Conservation (phyloP, 2,888 invertebrate genomes). For the Drosophila subsilvestris region DNA sequence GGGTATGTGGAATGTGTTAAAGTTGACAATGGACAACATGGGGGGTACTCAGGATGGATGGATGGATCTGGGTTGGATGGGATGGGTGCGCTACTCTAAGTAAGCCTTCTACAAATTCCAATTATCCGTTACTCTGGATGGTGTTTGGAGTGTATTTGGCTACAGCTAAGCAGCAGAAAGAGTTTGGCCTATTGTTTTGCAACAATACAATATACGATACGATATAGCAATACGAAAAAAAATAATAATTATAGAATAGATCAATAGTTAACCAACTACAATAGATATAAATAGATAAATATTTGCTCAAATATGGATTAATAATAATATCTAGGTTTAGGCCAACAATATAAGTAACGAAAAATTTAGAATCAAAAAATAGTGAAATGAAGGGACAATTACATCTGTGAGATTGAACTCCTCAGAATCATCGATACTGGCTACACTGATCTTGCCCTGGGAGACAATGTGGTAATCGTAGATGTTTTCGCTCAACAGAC, state of each 20-base stretch:
- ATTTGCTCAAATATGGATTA: constrained; percentile 51
- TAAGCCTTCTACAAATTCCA: constrained; percentile 62
- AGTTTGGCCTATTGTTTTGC: constrained; percentile 48
- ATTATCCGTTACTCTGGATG: constrained; percentile 70
- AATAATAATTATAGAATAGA: constrained; percentile 4
- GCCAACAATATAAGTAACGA: constrained; percentile 44
- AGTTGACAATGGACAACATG: background rate
- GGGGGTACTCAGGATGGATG: background rate
- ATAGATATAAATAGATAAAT: constrained; percentile 39
- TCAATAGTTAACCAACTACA: constrained; percentile 33
- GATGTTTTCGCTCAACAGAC: constrained; percentile 92
- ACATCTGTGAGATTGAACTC: constrained; percentile 93
- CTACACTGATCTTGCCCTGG: constrained; percentile 97
- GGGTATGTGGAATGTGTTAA: constrained; percentile 44
- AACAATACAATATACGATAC: constrained; percentile 58
- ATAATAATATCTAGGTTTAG: constrained; percentile 53
- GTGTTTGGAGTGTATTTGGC: constrained; percentile 59
- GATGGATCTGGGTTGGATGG: background rate
- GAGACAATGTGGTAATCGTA: constrained; percentile 95
- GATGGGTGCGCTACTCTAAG: constrained; percentile 8
- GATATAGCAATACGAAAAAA: constrained; percentile 48
- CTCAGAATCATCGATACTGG: constrained; percentile 96
- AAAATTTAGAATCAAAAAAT: constrained; percentile 44
- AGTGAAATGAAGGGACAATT: constrained; percentile 83
- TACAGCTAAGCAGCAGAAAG: constrained; percentile 63